phyloP scores from a whole-genome alignment of 2,113 vertebrate genomes.

The Tyto alba region DNA sequence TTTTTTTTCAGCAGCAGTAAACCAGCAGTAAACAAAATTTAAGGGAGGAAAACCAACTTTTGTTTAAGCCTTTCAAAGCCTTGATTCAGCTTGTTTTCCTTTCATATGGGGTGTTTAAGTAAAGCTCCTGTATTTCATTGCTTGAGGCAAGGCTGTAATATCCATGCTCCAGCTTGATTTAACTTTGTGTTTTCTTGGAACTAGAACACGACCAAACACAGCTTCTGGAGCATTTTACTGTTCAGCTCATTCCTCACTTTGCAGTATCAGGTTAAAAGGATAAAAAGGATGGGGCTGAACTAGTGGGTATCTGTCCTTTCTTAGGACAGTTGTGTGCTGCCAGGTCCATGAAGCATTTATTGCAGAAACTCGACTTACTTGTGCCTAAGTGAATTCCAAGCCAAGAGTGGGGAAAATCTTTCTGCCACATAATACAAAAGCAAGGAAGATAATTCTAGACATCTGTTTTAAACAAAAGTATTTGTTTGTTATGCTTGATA shows the following conservation, averaged over 20 bases:
- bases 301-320: background rate
- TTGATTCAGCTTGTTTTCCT: background rate
- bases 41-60: background rate
- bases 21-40: background rate
- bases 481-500: background rate
- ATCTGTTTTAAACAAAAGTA: background rate
- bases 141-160: background rate
- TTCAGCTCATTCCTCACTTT: background rate
- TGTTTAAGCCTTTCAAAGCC: background rate
- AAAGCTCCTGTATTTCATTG: background rate
- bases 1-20: background rate
- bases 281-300: background rate
- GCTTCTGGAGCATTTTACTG: background rate
- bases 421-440: background rate
- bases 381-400: background rate
- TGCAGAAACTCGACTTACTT: background rate
- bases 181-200: background rate
- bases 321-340: background rate
- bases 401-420: background rate
- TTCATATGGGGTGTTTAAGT: background rate
- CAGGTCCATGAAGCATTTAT: background rate
- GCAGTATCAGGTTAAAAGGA: background rate
- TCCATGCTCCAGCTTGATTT: background rate
- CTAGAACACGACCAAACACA: background rate
- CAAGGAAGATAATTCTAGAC: background rate